A percentile compares a stretch with the other conserved stretches of the same genome.
These are phyloP conservation scores for Drosophila pseudoobscura DNA, from an alignment of 1,140 invertebrate species.

Conservation along the genomic window DNA sequence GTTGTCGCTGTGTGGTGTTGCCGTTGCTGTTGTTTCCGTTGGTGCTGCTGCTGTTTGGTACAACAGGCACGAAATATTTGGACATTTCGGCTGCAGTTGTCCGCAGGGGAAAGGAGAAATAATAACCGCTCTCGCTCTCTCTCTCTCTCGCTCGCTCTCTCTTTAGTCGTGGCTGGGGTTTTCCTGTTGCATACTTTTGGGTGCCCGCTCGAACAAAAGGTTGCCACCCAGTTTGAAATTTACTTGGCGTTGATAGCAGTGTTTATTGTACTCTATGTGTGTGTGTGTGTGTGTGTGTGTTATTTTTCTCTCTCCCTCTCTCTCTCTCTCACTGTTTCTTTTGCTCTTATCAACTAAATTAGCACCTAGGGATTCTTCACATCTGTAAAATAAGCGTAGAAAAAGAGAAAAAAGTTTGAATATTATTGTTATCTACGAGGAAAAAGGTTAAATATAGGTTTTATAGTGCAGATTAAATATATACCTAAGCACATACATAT, in stretches of 20 bases:
- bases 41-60: conserved; percentile 49
- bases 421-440: not conserved
- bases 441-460: too few species aligned
- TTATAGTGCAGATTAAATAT: not conserved
- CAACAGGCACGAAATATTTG: conserved; percentile 72
- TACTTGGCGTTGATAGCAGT: conserved; percentile 14
- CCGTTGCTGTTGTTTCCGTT: conserved; percentile 28
- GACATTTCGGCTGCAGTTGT: conserved; percentile 73
- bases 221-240: conserved; percentile 59
- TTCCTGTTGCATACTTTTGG: conserved; percentile 69
- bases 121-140: conserved; percentile 12
- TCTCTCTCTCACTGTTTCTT: conserved; percentile 31
- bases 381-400: conserved; percentile 66
- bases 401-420: conserved; percentile 31
- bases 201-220: conserved; percentile 30
- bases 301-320: conserved; percentile 10
- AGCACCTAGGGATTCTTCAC: conserved; percentile 83
- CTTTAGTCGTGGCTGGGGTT: conserved; percentile 16
- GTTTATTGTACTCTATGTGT: conserved; percentile 69
- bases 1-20: conserved; percentile 34
- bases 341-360: conserved; percentile 82
- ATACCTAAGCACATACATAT: conserved; percentile 7
- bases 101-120: not conserved
- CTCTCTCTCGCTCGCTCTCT: conserved; percentile 21
- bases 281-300: conserved; percentile 28